These are phyloP conservation scores for Strix uralensis DNA, from an alignment of 2,113 vertebrate species.

Conservation along the genomic window DNA sequence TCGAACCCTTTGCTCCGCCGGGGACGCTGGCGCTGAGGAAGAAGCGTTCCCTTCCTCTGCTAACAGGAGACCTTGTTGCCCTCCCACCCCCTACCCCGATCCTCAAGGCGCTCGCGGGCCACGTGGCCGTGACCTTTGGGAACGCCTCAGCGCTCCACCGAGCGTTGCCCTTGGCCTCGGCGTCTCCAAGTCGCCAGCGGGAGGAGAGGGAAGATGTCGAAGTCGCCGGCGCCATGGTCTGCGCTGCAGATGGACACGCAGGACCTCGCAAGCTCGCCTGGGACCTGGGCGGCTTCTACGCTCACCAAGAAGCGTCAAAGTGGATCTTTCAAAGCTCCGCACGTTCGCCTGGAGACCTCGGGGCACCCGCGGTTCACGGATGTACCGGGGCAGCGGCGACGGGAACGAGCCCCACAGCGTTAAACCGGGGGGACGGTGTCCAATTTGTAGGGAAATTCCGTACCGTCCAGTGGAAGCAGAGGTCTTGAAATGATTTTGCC, in stretches of 20 bases:
- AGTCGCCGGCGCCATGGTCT: not conserved
- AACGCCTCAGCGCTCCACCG: not conserved
- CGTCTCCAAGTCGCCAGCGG: not conserved
- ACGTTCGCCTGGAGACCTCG: not conserved
- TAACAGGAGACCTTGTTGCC: not conserved
- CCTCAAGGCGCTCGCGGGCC: not conserved
- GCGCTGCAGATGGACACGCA: no score
- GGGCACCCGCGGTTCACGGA: no score
- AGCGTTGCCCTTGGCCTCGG: no score
- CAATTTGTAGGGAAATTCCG: not conserved
- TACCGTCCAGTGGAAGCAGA: rapidly evolving
- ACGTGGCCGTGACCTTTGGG: not conserved
- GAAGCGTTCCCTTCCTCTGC: not conserved
- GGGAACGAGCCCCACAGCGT: not conserved
- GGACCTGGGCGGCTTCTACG: not conserved
- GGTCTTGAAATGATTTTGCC: not conserved
- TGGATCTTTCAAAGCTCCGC: not conserved
- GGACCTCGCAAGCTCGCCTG: not conserved
- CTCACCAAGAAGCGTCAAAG: not conserved
- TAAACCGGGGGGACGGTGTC: no score
- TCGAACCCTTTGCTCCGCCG: not conserved
- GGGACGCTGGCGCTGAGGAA: not conserved
- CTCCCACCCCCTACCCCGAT: no score
- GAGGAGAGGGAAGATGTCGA: not conserved
- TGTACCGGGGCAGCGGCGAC: no score